A percentile compares a stretch with the other conserved stretches of the same genome.
These are phyloP conservation scores for Penelope pileata DNA, from an alignment of 2,113 vertebrate genomes.

Conservation along the genomic window DNA sequence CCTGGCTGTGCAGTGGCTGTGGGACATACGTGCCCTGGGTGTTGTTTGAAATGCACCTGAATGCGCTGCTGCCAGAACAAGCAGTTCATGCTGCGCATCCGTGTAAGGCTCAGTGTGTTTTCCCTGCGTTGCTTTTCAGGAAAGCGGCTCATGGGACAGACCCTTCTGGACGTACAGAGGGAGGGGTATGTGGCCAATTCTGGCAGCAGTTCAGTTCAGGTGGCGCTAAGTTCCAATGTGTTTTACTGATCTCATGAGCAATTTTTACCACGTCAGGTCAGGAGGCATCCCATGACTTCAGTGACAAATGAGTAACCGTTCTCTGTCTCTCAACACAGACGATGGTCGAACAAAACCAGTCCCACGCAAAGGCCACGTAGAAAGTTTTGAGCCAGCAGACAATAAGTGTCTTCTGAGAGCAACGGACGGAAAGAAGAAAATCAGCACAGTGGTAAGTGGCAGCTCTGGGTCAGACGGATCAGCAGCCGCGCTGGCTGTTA, in stretches of 20 bases:
- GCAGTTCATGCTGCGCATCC: rapidly evolving
- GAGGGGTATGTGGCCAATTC: neutral
- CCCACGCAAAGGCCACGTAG: slow-evolving; percentile 88
- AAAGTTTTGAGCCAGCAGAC: slow-evolving; percentile 90
- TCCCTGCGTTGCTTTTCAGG: neutral
- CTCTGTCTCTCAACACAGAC: slow-evolving; percentile 75
- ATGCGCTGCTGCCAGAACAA: neutral
- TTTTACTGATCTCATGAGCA: neutral
- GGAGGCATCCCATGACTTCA: neutral
- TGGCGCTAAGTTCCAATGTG: neutral
- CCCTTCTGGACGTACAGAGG: neutral
- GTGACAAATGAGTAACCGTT: neutral
- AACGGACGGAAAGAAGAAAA: slow-evolving; percentile 96
- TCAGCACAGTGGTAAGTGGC: slow-evolving; percentile 94
- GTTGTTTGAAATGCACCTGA: neutral
- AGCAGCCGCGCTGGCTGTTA: neutral
- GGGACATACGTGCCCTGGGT: neutral
- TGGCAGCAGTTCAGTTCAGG: neutral
- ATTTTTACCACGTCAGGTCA: neutral
- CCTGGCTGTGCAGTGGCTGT: neutral
- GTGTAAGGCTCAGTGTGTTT: rapidly evolving
- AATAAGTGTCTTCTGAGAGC: slow-evolving; percentile 98
- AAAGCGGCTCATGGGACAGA: neutral
- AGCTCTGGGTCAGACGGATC: neutral
- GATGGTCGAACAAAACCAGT: slow-evolving; percentile 94